These are phyloP conservation scores for Stegophylla sp. DNA, from an alignment of 2,888 invertebrate species.

Conservation along the genomic window DNA sequence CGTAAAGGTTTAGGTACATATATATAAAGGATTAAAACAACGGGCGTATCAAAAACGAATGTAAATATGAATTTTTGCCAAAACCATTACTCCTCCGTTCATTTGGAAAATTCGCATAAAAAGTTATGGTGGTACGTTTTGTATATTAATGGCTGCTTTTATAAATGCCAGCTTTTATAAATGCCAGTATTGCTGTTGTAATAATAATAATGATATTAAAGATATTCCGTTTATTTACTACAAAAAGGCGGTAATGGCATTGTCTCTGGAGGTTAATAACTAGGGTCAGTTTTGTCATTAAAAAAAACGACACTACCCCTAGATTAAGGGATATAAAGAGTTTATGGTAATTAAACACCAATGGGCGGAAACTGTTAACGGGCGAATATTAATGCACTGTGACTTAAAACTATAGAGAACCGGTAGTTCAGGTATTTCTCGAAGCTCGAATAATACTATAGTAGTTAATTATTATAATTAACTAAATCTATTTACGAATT, in stretches of 20 bases:
- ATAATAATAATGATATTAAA: conserved; percentile 2
- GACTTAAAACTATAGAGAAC: not conserved
- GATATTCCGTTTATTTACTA: conserved; percentile 9
- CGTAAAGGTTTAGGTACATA: not conserved
- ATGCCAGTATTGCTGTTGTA: conserved; percentile 5
- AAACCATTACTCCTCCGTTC: conserved; percentile 20
- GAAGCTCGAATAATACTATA: not conserved
- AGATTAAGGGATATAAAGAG: not conserved
- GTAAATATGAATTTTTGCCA: conserved; percentile 16
- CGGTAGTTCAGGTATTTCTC: not conserved
- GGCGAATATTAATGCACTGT: not conserved
- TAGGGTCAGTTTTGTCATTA: not conserved
- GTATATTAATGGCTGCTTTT: conserved; percentile 6
- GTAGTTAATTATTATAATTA: not conserved
- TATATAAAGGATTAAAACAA: not conserved
- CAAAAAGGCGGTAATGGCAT: conserved; percentile 12
- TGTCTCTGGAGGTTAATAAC: conserved; percentile 21
- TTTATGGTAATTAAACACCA: conserved; percentile 16
- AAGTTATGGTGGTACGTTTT: conserved; percentile 7
- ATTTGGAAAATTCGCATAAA: conserved; percentile 26
- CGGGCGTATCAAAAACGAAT: conserved; percentile 8
- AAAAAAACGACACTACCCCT: conserved; percentile 9
- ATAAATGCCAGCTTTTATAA: not conserved
- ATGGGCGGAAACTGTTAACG: conserved; percentile 16
- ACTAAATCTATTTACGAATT: not conserved